Evolutionary conservation across 2,797 vertebrate species (phyloP), one percentile per base, ranked within the genome.

Genomic region (Hozukius guyotensis): DNA sequence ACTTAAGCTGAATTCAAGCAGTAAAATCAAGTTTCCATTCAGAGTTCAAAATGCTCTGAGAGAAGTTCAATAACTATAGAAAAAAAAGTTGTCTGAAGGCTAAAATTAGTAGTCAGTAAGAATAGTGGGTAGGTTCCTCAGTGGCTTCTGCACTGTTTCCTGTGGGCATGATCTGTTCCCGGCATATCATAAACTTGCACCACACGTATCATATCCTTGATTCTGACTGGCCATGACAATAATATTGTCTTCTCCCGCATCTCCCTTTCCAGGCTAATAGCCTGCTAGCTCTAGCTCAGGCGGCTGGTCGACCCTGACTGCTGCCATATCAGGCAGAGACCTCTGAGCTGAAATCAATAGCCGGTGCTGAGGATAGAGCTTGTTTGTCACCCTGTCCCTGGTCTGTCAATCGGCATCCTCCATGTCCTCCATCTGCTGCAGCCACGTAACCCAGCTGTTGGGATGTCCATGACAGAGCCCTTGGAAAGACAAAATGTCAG

Each of bases 341-440:
- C 89, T 91, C 83, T 83, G 90, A 93, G 92, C 88, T 90, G 82
- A 94, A 94, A 94, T 94, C 93, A 89, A 95, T 95, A 94, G 75
- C 77, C 16, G 8, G 75, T 82, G 78, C 85, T 79, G 81, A 86
- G 84, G 79, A 87, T 81, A 72, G 85, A 90, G 87, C 83, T 83
- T 91, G 90, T 93, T 94, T 92, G 92, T 94, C 90, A 92, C 77
- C 57, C 60, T 70, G 93, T 88, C 91, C 93, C 91, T 92, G 91
- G 89, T 80, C 91, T 92, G 93, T 92, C 94, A 92, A 82, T 94
- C 89, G 89, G 69, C 72, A 84, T 86, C 57, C 78, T 77, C 73
- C 56, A 65, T 80, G 83, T 83, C 81, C 86, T 89, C 83, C 64
- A 70, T 87, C 81, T 80, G 78, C 83, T 77, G 78, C 79, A 63